These are phyloP conservation scores for Turritopsis rubra DNA, from an alignment of 30 jellyfish, hydroid and myxozoan genomes.

Conservation along the genomic window DNA sequence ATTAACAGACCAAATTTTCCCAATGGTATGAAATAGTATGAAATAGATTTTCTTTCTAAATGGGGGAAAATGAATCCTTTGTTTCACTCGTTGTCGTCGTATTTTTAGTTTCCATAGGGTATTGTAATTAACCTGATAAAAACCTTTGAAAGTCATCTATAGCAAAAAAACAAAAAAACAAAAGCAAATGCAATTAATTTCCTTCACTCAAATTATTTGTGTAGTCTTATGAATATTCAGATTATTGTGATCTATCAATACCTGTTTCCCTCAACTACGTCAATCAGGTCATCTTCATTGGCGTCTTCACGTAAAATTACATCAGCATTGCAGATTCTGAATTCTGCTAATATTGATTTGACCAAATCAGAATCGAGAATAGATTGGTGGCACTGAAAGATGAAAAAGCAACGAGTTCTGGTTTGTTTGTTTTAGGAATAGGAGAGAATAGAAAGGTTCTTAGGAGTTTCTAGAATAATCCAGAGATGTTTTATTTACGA, in stretches of 20 bases:
- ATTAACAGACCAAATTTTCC: no score
- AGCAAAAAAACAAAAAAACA: no score
- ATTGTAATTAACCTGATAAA: no score
- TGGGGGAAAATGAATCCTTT: no score
- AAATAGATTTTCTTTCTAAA: no score
- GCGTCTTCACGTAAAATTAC: slow-evolving; percentile 84
- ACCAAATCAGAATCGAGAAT: slow-evolving; percentile 78
- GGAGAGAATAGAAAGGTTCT: neutral
- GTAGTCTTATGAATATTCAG: neutral
- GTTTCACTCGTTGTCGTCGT: no score
- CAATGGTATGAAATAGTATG: no score
- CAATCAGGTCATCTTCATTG: slow-evolving; percentile 96
- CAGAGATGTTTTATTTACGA: neutral
- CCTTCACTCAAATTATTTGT: neutral
- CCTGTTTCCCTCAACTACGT: slow-evolving; percentile 98
- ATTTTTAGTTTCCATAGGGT: no score
- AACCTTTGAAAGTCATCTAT: no score
- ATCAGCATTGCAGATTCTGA: slow-evolving; percentile 94
- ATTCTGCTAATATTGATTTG: slow-evolving; percentile 79
- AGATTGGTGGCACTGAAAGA: slow-evolving; percentile 75
- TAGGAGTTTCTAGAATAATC: neutral
- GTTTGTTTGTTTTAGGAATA: neutral
- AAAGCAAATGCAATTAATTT: neutral
- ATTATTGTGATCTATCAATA: neutral
- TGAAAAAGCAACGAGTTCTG: neutral